Evolutionary conservation across 2,797 vertebrate genomes (phyloP).

Genomic region (Cuculus canorus): DNA sequence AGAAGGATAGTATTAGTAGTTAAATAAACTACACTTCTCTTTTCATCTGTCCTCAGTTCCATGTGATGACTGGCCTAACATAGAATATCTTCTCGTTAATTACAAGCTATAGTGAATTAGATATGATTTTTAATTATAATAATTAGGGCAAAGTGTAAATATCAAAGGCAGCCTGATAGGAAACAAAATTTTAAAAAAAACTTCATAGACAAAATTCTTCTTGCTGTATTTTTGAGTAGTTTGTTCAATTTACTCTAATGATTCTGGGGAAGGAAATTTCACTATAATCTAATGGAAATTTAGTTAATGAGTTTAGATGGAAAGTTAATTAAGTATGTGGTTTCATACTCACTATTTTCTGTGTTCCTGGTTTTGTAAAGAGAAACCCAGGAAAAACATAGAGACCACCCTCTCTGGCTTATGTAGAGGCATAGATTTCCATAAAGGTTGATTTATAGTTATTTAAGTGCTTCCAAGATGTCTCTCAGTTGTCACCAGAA

Average conservation of each 20-base stretch:
- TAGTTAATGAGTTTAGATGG: neutral
- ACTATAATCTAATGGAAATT: neutral
- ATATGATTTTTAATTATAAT: neutral
- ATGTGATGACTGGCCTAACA: neutral
- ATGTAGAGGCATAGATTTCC: neutral
- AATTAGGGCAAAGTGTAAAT: neutral
- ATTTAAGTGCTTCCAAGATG: neutral
- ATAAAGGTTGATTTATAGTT: neutral
- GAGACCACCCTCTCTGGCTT: neutral
- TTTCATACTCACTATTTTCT: neutral
- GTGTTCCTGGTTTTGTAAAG: neutral
- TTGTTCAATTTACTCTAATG: neutral
- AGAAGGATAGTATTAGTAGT: too few species aligned
- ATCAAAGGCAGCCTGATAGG: neutral
- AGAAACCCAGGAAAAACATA: neutral
- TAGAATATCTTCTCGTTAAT: neutral
- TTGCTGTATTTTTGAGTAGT: neutral
- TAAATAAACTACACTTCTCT: too few species aligned
- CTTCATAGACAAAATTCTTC: neutral
- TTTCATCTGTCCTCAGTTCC: neutral
- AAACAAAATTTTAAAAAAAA: neutral
- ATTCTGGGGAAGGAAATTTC: neutral
- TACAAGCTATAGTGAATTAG: neutral
- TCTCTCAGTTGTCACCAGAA: neutral
- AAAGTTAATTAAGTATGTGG: neutral